A percentile compares a stretch with the other conserved stretches of the same genome.
phyloP scores from a whole-genome alignment of 2,113 vertebrate species.

The Mystacornis crossleyi region DNA sequence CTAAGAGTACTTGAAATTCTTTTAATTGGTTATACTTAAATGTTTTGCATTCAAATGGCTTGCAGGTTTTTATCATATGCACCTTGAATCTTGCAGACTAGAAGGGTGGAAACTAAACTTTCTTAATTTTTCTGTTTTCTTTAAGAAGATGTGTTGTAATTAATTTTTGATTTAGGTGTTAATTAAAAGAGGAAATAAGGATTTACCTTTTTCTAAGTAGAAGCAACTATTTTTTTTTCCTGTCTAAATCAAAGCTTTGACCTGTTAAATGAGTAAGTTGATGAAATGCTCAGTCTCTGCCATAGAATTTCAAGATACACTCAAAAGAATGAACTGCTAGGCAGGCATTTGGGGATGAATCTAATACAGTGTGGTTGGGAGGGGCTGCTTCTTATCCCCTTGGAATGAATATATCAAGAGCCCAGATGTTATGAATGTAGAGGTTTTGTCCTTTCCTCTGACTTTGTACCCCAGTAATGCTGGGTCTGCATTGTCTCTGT shows the following conservation, averaged over 20 bases:
- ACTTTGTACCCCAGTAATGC: background rate
- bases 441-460: background rate
- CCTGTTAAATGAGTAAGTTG: background rate
- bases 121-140: background rate
- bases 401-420: background rate
- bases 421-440: background rate
- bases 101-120: background rate
- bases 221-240: background rate
- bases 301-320: background rate
- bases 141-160: background rate
- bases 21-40: background rate
- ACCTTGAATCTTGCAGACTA: background rate
- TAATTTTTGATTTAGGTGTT: background rate
- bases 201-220: background rate
- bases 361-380: background rate
- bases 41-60: background rate
- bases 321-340: background rate
- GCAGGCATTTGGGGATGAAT: background rate
- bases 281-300: background rate
- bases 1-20: background rate
- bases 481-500: background rate
- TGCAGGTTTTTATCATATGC: background rate
- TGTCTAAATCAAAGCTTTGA: background rate
- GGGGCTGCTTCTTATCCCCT: background rate
- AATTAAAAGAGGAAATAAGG: background rate